A percentile compares a stretch with the other conserved stretches of the same genome.
Conservation (phyloP, 1,140 invertebrate genomes). For the Lepidurus packardi region DNA sequence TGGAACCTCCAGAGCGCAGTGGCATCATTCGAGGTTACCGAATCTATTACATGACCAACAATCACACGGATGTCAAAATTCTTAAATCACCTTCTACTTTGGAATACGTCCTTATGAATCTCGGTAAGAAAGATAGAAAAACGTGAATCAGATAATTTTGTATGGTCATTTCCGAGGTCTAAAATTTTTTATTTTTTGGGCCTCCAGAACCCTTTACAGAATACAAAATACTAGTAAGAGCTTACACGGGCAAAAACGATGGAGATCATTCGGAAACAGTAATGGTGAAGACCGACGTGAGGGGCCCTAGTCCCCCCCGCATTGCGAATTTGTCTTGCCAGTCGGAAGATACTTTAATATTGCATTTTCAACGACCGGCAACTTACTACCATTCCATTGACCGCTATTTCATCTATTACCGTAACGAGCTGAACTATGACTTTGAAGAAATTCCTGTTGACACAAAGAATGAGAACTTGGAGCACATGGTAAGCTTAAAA, state of each 20-base stretch:
- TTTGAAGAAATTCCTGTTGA: slow-evolving; percentile 58
- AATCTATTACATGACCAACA: slow-evolving; percentile 62
- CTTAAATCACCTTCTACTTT: slow-evolving; percentile 47
- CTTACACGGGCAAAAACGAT: slow-evolving; percentile 64
- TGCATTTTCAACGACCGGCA: slow-evolving; percentile 72
- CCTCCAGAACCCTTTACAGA: slow-evolving; percentile 67
- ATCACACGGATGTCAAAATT: slow-evolving; percentile 56
- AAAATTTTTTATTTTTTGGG: slow-evolving; percentile 40
- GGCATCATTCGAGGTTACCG: slow-evolving; percentile 63
- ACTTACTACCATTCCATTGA: slow-evolving; percentile 68
- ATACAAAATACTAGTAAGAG: slow-evolving; percentile 80
- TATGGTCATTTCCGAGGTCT: slow-evolving; percentile 5
- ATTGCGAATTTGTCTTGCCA: slow-evolving; percentile 78
- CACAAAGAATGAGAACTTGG: slow-evolving; percentile 53
- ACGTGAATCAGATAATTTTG: background rate
- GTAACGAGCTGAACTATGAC: slow-evolving; percentile 45
- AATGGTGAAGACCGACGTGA: slow-evolving; percentile 69
- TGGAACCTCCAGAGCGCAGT: slow-evolving; percentile 64
- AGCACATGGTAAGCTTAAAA: slow-evolving; percentile 52
- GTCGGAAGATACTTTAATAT: slow-evolving; percentile 62
- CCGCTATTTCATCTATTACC: slow-evolving; percentile 69
- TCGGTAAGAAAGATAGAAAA: slow-evolving; percentile 52
- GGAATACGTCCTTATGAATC: slow-evolving; percentile 45
- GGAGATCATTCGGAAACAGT: slow-evolving; percentile 66
- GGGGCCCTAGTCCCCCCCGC: slow-evolving; percentile 67